Evolutionary conservation across 1,140 invertebrate species (phyloP).

Genomic region (Solenopsis invicta): DNA sequence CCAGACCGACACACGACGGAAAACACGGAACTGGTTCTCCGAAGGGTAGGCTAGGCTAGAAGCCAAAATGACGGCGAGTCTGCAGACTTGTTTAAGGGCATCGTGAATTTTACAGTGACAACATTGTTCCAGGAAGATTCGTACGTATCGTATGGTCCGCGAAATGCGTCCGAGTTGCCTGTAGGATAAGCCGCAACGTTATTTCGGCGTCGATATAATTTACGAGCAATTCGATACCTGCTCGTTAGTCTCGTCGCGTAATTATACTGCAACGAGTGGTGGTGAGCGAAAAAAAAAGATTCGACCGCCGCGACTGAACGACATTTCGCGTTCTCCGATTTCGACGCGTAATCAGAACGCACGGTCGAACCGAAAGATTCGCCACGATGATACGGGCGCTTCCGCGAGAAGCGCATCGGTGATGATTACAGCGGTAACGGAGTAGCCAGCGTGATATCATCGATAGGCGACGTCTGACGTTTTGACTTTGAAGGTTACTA

Average conservation of each 20-base stretch:
- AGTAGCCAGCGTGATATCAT: neutral
- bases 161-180: neutral
- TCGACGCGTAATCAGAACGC: neutral
- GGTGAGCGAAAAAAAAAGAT: neutral
- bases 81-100: neutral
- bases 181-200: neutral
- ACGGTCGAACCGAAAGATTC: neutral
- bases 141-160: neutral
- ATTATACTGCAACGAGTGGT: neutral
- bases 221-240: neutral
- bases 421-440: neutral
- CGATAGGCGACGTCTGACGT: slow-evolving; percentile 16
- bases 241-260: neutral
- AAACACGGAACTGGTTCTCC: no score
- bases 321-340: neutral
- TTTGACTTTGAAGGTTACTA: slow-evolving; percentile 32
- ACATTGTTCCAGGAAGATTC: slow-evolving; percentile 19
- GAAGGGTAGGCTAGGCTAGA: neutral
- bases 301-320: neutral
- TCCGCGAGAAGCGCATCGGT: neutral
- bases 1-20: neutral
- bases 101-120: slow-evolving; percentile 1
- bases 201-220: neutral
- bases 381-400: neutral
- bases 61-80: slow-evolving; percentile 25